Conservation (phyloP, 2,888 invertebrate species). For the Cecidostiba fungosa region DNA sequence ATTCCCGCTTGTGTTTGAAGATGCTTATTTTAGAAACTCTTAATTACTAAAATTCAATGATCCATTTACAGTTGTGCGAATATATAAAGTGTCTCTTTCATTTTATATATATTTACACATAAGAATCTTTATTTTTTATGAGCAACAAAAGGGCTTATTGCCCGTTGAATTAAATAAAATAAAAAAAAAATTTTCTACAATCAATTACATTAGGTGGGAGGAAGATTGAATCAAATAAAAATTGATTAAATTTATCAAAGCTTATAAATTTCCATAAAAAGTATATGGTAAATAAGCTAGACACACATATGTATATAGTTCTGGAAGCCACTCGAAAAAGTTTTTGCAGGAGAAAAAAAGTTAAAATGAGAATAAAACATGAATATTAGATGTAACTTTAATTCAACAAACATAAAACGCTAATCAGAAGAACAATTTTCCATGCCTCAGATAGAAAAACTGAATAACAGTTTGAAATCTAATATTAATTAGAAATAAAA, state of each 20-base stretch:
- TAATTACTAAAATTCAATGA: conserved; percentile 54
- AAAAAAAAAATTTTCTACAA: conserved; percentile 42
- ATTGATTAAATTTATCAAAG: conserved; percentile 19
- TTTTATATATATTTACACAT: conserved; percentile 50
- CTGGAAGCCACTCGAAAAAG: conserved; percentile 49
- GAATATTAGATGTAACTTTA: conserved; percentile 27
- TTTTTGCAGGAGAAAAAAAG: conserved; percentile 14
- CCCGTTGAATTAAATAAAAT: too few relatives aligned
- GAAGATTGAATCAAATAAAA: conserved; percentile 24
- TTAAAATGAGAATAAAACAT: conserved; percentile 16
- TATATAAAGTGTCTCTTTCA: conserved; percentile 59
- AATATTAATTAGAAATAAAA: conserved; percentile 22
- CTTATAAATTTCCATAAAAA: conserved; percentile 34
- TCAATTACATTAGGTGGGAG: conserved; percentile 32
- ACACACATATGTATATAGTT: conserved; percentile 16
- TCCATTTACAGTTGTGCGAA: conserved; percentile 63
- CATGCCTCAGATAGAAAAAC: conserved; percentile 9
- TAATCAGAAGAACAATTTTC: conserved; percentile 21
- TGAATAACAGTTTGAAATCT: conserved; percentile 25
- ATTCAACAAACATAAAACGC: conserved; percentile 44
- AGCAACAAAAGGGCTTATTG: too few relatives aligned
- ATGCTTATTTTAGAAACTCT: conserved; percentile 53
- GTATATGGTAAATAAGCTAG: conserved; percentile 30
- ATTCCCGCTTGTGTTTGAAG: conserved; percentile 46
- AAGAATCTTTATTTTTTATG: conserved; percentile 52